A percentile compares a stretch with the other conserved stretches of the same genome.
These are phyloP conservation scores for Euthynnus affinis DNA, from an alignment of 2,797 vertebrate species.

Conservation along the genomic window DNA sequence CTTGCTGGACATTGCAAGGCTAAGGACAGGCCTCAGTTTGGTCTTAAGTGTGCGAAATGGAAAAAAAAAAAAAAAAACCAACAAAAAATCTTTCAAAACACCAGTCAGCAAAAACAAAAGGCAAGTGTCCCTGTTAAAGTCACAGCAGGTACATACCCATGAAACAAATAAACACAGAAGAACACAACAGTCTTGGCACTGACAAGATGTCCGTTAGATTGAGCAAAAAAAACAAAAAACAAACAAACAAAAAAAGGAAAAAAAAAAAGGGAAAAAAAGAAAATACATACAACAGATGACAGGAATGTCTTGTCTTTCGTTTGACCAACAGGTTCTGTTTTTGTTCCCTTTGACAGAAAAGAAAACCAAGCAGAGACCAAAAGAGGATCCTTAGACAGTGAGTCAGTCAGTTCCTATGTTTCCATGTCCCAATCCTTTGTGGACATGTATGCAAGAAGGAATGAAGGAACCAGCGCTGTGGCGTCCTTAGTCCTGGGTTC, in stretches of 20 bases:
- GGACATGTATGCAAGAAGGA: conserved; percentile 55
- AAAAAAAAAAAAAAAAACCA: conserved; percentile 40
- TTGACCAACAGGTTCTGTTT: conserved; percentile 65
- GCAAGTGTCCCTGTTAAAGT: conserved; percentile 69
- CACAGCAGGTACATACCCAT: conserved; percentile 65
- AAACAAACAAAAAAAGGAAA: background rate
- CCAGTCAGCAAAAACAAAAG: conserved; percentile 70
- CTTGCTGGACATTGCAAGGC: conserved; percentile 77
- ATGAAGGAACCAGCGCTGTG: conserved; percentile 59
- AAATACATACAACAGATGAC: conserved; percentile 48
- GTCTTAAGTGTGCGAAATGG: conserved; percentile 74
- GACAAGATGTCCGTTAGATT: conserved; percentile 77
- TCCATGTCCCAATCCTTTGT: conserved; percentile 46
- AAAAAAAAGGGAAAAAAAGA: background rate
- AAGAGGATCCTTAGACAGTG: conserved; percentile 61
- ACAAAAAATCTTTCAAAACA: conserved; percentile 52
- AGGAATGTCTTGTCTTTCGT: conserved; percentile 65
- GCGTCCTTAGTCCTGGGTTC: conserved; percentile 57
- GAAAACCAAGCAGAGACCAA: conserved; percentile 61
- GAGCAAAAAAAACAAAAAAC: conserved; percentile 48
- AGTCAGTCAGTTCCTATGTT: conserved; percentile 66
- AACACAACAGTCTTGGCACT: conserved; percentile 84
- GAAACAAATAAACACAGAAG: conserved; percentile 64
- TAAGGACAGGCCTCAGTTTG: conserved; percentile 79
- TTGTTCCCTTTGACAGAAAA: conserved; percentile 79